Evolutionary conservation across 1,140 invertebrate species (phyloP).

Genomic region (Batillaria attramentaria): DNA sequence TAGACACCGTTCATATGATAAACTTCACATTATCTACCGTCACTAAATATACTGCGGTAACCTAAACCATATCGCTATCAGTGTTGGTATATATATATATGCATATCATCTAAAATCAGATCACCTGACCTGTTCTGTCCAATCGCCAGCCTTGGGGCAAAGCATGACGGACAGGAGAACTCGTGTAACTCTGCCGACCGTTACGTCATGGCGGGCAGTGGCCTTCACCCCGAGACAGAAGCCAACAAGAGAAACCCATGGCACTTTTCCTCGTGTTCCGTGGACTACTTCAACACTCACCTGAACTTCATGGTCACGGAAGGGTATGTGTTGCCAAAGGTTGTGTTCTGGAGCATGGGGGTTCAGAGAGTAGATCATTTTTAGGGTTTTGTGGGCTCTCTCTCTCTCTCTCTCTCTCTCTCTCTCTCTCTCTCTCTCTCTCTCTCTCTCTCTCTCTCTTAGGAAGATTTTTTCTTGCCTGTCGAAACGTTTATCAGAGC

Average conservation of each 20-base stretch:
- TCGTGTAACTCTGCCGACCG: slow-evolving; percentile 44
- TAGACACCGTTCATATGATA: too few relatives aligned
- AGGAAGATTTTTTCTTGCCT: too few relatives aligned
- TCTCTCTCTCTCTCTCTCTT: slow-evolving; percentile 8
- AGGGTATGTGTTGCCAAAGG: not conserved
- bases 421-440: not conserved
- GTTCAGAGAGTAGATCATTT: not conserved
- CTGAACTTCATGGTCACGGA: slow-evolving; percentile 19
- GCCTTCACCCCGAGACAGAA: slow-evolving; percentile 5
- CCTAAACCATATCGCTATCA: too few relatives aligned
- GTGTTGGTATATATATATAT: too few relatives aligned
- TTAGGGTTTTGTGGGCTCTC: not conserved
- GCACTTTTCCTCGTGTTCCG: slow-evolving; percentile 58
- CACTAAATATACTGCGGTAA: too few relatives aligned
- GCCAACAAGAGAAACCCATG: slow-evolving; percentile 51
- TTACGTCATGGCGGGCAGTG: slow-evolving; percentile 59
- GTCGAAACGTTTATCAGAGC: too few relatives aligned
- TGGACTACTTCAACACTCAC: slow-evolving; percentile 42
- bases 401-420: not conserved
- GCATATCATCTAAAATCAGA: too few relatives aligned
- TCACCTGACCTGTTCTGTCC: too few relatives aligned
- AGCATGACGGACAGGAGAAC: slow-evolving; percentile 57
- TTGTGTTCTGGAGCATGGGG: not conserved
- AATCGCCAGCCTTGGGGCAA: slow-evolving; percentile 55
- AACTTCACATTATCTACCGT: too few relatives aligned